Base-by-base conservation (phyloP, 2,888 invertebrate genomes). In the Tortricodes alternella region DNA sequence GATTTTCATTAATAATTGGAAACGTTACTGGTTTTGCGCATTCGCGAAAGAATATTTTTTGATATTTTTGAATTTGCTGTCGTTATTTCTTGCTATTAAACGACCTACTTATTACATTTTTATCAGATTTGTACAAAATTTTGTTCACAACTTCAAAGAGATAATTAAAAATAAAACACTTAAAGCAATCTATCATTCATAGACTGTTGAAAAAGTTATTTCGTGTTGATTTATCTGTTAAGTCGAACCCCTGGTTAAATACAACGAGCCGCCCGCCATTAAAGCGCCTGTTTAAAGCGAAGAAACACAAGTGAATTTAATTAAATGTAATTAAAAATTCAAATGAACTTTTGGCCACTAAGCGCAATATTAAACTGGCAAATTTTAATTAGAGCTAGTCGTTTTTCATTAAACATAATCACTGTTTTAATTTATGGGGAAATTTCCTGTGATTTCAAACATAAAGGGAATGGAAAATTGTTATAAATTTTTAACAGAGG, bases 261-360 rank as follows among this genome's bases (percentile, higher is more conserved):
- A 41, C 15, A 29, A 2, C 13, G 7, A 5, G 11, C 16, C 7
- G 41, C 11, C 23, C 21, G 4, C 23, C 53, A 58, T 58, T 53
- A 56, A 60, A 58, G 51, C 39, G 44, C 48, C 27, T 29, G 41
- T 27, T 39, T 51, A 11, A 50, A 35, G 41, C 21, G 29, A 49
- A 43, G 38, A 53, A 51, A 52, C 55, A 29, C 50, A 39, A 41
- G 46, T 55, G 34, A 59, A 59, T 59, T 51, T 46, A 59, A 55
- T 55, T 59, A 55, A 55, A 51, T 37, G 15, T 29, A 49, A 62
- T 62, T 59, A 59, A 62, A 62, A 59, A 57, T 62, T 51, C 29
- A 55, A 43, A 62, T 59, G 46, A 53, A 59, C 48, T 35, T 46
- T 27, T 13, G 53, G 44, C 34, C 48, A 29, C 13, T 27, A 27